These are phyloP conservation scores for Tychaedon coryphoeus DNA, from an alignment of 2,113 vertebrate species.

Conservation along the genomic window DNA sequence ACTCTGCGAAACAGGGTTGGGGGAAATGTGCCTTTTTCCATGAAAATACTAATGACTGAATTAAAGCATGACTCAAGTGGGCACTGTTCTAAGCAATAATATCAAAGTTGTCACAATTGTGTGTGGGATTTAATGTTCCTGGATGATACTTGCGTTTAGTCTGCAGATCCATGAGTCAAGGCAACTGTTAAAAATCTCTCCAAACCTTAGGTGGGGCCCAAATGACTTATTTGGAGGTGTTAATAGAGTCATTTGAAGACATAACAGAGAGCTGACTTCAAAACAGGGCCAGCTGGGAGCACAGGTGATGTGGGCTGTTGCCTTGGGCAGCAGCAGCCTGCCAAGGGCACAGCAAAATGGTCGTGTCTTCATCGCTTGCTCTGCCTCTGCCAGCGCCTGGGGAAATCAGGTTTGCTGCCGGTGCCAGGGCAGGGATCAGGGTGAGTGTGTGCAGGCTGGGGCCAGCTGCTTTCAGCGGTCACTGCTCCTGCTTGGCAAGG, in stretches of 20 bases:
- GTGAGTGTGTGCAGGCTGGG: not conserved
- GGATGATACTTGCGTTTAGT: not conserved
- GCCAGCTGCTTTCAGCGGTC: not conserved
- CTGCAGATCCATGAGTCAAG: not conserved
- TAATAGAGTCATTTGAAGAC: conserved; percentile 18
- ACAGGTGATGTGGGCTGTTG: not conserved
- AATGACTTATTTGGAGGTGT: not conserved
- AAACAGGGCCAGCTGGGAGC: not conserved
- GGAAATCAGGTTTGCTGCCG: not conserved
- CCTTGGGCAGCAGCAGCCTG: not conserved
- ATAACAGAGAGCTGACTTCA: not conserved
- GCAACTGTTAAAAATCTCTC: conserved; percentile 1
- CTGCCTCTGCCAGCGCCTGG: not conserved
- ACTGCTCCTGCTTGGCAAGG: not conserved
- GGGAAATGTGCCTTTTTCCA: not conserved
- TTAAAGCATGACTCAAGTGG: conserved; percentile 11
- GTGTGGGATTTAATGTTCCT: conserved; percentile 14
- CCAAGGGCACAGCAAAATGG: not conserved
- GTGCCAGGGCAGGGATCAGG: not conserved
- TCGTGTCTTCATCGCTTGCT: not conserved
- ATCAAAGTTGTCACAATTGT: not conserved
- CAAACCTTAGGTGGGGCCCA: not conserved
- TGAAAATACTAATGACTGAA: not conserved
- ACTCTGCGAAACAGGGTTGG: not conserved
- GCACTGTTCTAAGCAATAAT: not conserved